Percentiles rank a stretch among this genome's conserved stretches.
phyloP scores from a whole-genome alignment of 2,113 vertebrate species.

The Mesitornis unicolor region DNA sequence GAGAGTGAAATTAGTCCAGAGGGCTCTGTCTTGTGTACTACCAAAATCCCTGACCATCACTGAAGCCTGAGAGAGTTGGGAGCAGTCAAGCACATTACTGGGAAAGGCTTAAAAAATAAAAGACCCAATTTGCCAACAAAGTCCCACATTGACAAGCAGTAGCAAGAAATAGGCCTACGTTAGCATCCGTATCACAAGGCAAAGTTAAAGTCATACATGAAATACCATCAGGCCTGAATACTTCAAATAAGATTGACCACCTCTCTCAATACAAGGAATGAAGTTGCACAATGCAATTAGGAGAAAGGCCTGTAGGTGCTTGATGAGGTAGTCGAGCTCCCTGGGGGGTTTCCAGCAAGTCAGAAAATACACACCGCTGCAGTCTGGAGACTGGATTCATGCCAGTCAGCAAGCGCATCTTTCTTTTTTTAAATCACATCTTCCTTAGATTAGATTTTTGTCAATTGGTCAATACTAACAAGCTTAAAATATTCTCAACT shows the following conservation, averaged over 20 bases:
- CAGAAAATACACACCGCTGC: slow-evolving; percentile 1
- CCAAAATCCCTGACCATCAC: neutral
- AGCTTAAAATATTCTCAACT: slow-evolving; percentile 15
- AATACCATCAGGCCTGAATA: neutral
- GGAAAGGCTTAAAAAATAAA: neutral
- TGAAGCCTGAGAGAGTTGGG: neutral
- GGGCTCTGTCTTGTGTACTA: neutral
- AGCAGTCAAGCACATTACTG: neutral
- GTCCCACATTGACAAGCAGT: neutral
- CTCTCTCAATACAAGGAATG: neutral
- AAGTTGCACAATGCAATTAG: neutral
- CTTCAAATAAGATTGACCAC: neutral
- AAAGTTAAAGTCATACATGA: neutral
- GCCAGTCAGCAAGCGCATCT: neutral
- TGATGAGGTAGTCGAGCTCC: neutral
- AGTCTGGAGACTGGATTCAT: neutral
- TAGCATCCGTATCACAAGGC: neutral
- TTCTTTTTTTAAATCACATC: neutral
- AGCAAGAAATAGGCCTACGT: neutral
- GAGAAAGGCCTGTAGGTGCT: neutral
- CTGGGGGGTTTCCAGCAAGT: neutral
- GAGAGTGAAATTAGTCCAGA: neutral
- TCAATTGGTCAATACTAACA: neutral
- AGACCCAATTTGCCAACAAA: neutral
- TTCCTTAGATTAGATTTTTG: slow-evolving; percentile 8